Evolutionary conservation across 2,888 invertebrate species (phyloP).

Genomic region (Napeogenes inachia): DNA sequence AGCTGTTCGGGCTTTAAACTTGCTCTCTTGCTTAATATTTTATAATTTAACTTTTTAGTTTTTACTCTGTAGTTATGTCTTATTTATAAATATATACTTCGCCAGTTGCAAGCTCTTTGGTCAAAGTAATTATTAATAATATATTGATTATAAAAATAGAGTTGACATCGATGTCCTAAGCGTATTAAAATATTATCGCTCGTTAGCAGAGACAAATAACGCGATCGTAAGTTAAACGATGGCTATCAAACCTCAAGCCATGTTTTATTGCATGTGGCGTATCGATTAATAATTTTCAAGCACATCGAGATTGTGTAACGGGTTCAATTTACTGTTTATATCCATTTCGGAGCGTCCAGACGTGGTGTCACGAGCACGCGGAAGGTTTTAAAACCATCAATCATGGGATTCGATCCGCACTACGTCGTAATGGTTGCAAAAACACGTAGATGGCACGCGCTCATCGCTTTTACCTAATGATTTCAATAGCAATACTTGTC

Average conservation of each 20-base stretch:
- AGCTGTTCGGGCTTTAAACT: too few species aligned
- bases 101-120: too few species aligned
- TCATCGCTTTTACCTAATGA: conserved; percentile 41
- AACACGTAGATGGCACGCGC: conserved; percentile 48
- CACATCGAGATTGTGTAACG: conserved; percentile 62
- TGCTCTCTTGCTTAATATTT: too few species aligned
- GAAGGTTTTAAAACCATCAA: conserved; percentile 58
- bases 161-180: too few species aligned
- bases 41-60: too few species aligned
- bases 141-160: too few species aligned
- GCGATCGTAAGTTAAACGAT: too few species aligned
- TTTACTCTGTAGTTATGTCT: too few species aligned
- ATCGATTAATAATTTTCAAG: conserved; percentile 39
- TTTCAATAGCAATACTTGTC: conserved; percentile 28
- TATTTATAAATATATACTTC: too few species aligned
- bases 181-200: too few species aligned
- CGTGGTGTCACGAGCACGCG: conserved; percentile 56
- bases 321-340: conserved; percentile 54
- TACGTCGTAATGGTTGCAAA: conserved; percentile 55
- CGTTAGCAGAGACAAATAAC: too few species aligned
- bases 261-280: conserved; percentile 12
- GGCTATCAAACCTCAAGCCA: background rate
- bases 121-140: too few species aligned
- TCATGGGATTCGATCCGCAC: conserved; percentile 58
- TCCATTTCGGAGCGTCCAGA: conserved; percentile 50